Conservation (phyloP, 2,888 invertebrate genomes). For the Tridacna crocea region DNA sequence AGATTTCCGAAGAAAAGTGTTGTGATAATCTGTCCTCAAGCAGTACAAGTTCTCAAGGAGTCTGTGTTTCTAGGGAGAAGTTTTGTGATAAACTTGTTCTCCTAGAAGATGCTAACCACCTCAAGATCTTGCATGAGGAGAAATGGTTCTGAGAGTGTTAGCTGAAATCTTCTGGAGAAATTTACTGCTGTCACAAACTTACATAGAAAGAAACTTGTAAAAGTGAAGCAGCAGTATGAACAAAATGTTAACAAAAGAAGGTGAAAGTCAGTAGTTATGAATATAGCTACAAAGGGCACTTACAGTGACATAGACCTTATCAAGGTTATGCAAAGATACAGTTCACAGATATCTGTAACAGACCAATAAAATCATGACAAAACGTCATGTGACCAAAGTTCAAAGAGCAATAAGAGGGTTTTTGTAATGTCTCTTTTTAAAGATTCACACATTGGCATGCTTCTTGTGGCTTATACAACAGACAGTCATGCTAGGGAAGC, state of each 20-base stretch:
- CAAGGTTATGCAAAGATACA: not conserved
- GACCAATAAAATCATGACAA: not conserved
- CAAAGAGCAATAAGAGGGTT: not conserved
- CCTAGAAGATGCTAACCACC: not conserved
- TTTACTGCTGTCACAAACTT: not conserved
- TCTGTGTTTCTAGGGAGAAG: too few relatives aligned
- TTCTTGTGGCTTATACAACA: too few relatives aligned
- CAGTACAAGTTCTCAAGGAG: conserved; percentile 16
- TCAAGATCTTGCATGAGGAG: not conserved
- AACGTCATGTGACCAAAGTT: conserved; percentile 11
- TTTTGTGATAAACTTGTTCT: not conserved
- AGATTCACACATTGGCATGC: too few relatives aligned
- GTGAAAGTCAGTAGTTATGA: not conserved
- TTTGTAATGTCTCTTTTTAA: not conserved
- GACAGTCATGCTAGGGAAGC: too few relatives aligned
- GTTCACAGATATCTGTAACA: not conserved
- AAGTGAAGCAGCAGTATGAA: not conserved
- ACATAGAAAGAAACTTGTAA: not conserved
- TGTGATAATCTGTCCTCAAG: conserved; percentile 2
- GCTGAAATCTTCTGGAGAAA: not conserved
- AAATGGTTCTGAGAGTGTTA: not conserved
- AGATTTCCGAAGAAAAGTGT: not conserved
- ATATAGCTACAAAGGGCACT: not conserved
- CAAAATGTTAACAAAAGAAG: not conserved
- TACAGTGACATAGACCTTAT: not conserved